Conservation (phyloP, 2,797 vertebrate species). For the Acridotheres tristis region DNA sequence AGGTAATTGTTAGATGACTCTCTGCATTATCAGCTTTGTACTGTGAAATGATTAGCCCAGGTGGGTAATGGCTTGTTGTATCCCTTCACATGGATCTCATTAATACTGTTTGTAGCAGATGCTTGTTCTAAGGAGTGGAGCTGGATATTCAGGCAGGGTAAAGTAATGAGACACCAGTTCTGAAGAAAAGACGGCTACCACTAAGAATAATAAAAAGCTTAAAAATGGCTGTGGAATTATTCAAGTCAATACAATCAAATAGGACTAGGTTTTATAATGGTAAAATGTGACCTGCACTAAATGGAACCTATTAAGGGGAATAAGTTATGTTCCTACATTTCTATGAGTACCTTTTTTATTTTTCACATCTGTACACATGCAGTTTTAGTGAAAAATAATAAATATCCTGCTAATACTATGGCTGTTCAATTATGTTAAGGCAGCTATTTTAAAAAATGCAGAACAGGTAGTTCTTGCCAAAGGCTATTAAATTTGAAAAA, state of each 20-base stretch:
- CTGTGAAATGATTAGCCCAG: constrained; percentile 59
- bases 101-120: constrained; percentile 73
- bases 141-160: constrained; percentile 66
- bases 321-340: not conserved
- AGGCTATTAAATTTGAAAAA: constrained; percentile 14
- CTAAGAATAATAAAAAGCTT: constrained; percentile 62
- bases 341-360: not conserved
- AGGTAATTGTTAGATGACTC: constrained; percentile 19
- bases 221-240: constrained; percentile 58
- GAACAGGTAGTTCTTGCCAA: constrained; percentile 38
- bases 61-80: constrained; percentile 63
- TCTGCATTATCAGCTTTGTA: constrained; percentile 12
- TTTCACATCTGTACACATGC: not conserved
- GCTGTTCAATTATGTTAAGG: constrained; percentile 13
- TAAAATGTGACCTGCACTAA: constrained; percentile 43
- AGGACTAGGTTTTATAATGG: not conserved
- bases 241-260: constrained; percentile 23
- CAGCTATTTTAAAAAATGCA: not conserved
- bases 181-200: constrained; percentile 10
- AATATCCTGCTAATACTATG: not conserved
- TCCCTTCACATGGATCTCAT: constrained; percentile 67
- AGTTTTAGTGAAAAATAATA: not conserved
- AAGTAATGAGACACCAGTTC: constrained; percentile 58
- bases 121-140: constrained; percentile 73
- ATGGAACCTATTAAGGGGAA: not conserved